Evolutionary conservation across 2,888 invertebrate genomes (phyloP).

Genomic region (Coenonympha glycerion): DNA sequence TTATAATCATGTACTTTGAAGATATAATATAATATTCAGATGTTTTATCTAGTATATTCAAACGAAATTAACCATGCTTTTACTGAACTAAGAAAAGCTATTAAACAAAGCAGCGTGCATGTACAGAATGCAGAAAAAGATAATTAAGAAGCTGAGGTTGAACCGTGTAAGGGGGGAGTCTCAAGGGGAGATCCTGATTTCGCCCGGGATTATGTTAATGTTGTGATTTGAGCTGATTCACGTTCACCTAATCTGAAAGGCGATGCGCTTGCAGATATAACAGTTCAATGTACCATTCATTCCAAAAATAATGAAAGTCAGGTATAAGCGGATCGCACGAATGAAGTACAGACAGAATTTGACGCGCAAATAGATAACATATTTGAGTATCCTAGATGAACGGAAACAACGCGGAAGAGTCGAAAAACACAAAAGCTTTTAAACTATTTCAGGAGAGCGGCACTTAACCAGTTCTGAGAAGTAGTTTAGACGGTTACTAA

Average conservation of each 20-base stretch:
- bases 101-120: conserved; percentile 1
- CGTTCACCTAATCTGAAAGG: conserved; percentile 29
- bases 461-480: conserved; percentile 42
- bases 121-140: conserved; percentile 13
- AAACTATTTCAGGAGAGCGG: conserved; percentile 28
- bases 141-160: conserved; percentile 12
- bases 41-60: no score
- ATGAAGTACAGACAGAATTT: not conserved
- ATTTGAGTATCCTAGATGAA: no score
- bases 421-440: conserved; percentile 26
- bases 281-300: conserved; percentile 15
- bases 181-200: conserved; percentile 28
- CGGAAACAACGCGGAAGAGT: conserved; percentile 15
- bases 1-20: no score
- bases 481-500: conserved; percentile 40
- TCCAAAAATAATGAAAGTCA: not conserved
- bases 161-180: conserved; percentile 18
- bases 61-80: no score
- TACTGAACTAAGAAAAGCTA: not conserved
- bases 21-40: no score
- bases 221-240: conserved; percentile 31
- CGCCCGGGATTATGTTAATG: conserved; percentile 34
- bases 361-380: not conserved
- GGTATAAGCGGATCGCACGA: not conserved
- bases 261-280: conserved; percentile 27